These are phyloP conservation scores for Agriopis leucophaearia DNA, from an alignment of 2,888 invertebrate species.

Conservation along the genomic window DNA sequence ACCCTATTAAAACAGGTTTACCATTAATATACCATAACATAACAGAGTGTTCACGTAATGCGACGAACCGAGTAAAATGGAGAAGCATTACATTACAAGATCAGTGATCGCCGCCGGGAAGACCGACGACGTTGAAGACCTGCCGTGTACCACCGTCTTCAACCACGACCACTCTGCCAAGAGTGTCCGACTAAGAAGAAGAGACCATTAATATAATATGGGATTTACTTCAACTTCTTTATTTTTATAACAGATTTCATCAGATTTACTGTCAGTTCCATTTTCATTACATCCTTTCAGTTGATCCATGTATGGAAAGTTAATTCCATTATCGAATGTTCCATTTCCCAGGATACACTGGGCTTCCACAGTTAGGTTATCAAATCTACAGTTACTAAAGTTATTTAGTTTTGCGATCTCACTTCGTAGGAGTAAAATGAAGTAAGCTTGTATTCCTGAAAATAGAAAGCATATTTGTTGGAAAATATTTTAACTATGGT, in stretches of 20 bases:
- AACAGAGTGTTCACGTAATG: no score
- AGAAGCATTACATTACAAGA: no score
- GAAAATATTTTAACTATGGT: no score
- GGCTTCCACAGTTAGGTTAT: constrained; percentile 6
- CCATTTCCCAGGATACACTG: not conserved
- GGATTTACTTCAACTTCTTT: not conserved
- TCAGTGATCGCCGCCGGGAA: no score
- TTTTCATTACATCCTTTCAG: not conserved
- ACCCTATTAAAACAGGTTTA: no score
- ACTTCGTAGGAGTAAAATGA: constrained; percentile 9
- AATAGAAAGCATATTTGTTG: not conserved
- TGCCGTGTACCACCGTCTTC: no score
- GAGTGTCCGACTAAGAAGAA: no score
- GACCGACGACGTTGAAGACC: no score
- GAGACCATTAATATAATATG: no score
- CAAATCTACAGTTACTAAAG: not conserved
- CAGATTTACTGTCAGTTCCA: not conserved
- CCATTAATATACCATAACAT: no score
- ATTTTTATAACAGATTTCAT: not conserved
- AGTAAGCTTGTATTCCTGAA: constrained; percentile 14
- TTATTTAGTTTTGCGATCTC: constrained; percentile 8
- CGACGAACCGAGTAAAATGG: no score
- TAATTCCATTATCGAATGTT: not conserved
- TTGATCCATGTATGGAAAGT: not conserved
- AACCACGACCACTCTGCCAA: no score